Evolutionary conservation across 2,888 invertebrate species (phyloP).

Genomic region (Acanthosepion esculentum): DNA sequence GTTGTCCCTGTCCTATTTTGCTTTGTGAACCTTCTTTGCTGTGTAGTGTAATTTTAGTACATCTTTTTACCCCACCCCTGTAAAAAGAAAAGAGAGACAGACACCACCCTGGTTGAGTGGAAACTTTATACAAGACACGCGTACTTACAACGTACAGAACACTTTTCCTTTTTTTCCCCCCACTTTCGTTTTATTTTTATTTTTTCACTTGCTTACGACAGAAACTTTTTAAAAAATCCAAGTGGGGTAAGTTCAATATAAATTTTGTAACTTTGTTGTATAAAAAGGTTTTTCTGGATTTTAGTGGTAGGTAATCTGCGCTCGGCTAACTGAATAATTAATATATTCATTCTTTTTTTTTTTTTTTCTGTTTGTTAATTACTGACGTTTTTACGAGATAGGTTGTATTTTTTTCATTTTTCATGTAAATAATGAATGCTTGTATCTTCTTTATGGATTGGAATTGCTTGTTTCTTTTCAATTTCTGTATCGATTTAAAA

Average conservation of each 20-base stretch:
- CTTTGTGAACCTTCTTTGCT: neutral
- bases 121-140: constrained; percentile 33
- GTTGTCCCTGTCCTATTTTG: neutral
- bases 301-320: neutral
- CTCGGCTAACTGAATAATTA: too few species aligned
- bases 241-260: neutral
- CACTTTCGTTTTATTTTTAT: neutral
- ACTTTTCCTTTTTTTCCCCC: neutral
- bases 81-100: neutral
- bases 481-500: too few species aligned
- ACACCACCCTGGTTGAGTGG: constrained; percentile 24
- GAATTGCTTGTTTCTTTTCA: too few species aligned
- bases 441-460: too few species aligned
- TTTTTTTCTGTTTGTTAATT: too few species aligned
- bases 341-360: too few species aligned
- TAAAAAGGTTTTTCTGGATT: neutral
- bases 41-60: neutral
- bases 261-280: neutral
- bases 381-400: too few species aligned
- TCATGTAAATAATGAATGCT: too few species aligned
- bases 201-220: neutral
- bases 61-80: neutral
- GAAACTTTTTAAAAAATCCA: neutral
- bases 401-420: too few species aligned
- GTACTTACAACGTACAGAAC: neutral